Evolutionary conservation across 2,113 vertebrate genomes (phyloP).

Genomic region (Himantopus leucocephalus): DNA sequence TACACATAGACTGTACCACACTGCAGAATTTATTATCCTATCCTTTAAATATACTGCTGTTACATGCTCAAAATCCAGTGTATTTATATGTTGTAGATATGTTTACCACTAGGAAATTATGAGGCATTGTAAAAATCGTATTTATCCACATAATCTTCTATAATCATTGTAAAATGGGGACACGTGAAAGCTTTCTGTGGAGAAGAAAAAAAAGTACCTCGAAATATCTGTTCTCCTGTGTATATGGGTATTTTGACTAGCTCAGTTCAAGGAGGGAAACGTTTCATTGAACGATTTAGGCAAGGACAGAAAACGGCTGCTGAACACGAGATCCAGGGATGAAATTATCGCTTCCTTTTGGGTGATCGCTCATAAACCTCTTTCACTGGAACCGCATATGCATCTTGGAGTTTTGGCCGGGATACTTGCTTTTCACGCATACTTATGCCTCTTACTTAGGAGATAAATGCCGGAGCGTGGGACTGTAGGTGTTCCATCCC

Average conservation of each 20-base stretch:
- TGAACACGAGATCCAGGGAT: neutral
- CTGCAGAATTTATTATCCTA: neutral
- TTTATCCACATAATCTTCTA: neutral
- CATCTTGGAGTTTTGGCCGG: neutral
- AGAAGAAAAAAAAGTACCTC: neutral
- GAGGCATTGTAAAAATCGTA: neutral
- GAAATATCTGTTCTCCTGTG: neutral
- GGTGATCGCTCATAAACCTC: neutral
- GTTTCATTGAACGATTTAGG: neutral
- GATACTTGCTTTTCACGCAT: fast-evolving
- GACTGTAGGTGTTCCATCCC: neutral
- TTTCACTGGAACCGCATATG: neutral
- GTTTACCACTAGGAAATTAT: neutral
- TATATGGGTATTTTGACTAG: neutral
- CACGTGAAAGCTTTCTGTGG: neutral
- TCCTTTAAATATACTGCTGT: neutral
- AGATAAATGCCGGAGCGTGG: neutral
- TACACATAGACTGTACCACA: neutral
- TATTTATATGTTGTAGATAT: neutral
- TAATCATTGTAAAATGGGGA: neutral
- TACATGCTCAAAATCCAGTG: neutral
- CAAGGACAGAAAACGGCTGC: neutral
- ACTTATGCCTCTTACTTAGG: neutral
- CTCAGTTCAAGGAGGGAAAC: neutral
- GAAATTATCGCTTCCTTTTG: neutral